Conservation (phyloP, 2,888 invertebrate genomes). For the Aphidoletes aphidimyza region DNA sequence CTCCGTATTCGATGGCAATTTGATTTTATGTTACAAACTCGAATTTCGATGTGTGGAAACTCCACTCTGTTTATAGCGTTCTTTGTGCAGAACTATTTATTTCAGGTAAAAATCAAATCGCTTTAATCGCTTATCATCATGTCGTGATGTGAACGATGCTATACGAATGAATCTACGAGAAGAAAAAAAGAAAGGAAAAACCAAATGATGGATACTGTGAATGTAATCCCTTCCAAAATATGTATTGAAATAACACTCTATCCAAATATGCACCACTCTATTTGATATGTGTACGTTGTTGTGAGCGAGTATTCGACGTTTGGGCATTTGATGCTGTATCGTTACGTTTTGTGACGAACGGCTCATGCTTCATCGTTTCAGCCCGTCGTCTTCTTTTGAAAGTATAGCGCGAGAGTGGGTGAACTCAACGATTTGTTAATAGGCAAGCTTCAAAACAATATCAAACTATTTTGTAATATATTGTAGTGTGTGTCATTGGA, state of each 20-base stretch:
- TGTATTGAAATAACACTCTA: background rate
- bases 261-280: constrained; percentile 44
- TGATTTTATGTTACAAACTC: constrained; percentile 7
- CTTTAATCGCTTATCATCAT: constrained; percentile 38
- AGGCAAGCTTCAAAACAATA: constrained; percentile 27
- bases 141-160: constrained; percentile 13
- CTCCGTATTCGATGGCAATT: background rate
- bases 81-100: constrained; percentile 15
- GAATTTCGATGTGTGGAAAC: background rate
- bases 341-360: background rate
- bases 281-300: constrained; percentile 17
- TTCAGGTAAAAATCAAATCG: background rate
- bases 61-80: background rate
- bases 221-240: background rate
- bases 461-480: constrained; percentile 37
- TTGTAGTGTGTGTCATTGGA: background rate
- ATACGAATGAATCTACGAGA: background rate
- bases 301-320: background rate
- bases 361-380: background rate
- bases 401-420: constrained; percentile 41
- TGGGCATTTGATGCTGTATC: background rate
- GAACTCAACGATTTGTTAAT: constrained; percentile 32
- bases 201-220: background rate
- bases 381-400: background rate
- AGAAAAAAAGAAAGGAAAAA: background rate